Evolutionary conservation across 2,113 vertebrate genomes (phyloP), one percentile per base, ranked within the genome.

Genomic region (Lycocorax pyrrhopterus): DNA sequence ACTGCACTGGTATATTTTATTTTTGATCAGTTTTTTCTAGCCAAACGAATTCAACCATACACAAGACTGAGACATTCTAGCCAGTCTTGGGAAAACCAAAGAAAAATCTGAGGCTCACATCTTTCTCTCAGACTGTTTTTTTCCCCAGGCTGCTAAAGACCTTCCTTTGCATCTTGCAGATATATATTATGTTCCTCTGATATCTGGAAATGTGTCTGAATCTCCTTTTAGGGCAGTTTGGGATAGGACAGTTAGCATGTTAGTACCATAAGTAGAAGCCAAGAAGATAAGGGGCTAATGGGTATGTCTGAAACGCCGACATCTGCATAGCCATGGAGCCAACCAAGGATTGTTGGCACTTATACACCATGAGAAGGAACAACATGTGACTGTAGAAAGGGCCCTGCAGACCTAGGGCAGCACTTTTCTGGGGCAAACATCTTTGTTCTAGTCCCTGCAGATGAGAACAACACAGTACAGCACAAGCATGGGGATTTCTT

Each of bases 321-420:
- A 69, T 19, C 19, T 7, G 7, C 29, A 41, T 21, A 47, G 20
- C 41, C 13, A 20, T 55, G n/a, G 49, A 63, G 23, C 74, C 41
- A 30, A 0, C 3, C n/a, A 26, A 47, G 13, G 56, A n/a, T 16
- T 53, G 39, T 33, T 55, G n/a, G 39, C n/a, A 29, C 39, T 69
- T 37, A 39, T 0, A 20, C 0, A 0, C 5, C 13, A 15, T 8
- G 30, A 35, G n/a, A 63, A 71, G 17, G 35, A 79, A 15, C 11
- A 53, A 17, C 20, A 17, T 7, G 6, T 47, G 9, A 16, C 66
- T 26, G n/a, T 20, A 49, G 49, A 72, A 49, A 47, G 16, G 9
- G 13, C 16, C n/a, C 30, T 72, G 21, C 9, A 47, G 41, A 55
- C 12, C 33, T 4, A 55, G 21, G 21, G 26, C 41, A 64, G 29